These are phyloP conservation scores for Teleogryllus oceanicus DNA, from an alignment of 2,888 invertebrate species.

Conservation along the genomic window DNA sequence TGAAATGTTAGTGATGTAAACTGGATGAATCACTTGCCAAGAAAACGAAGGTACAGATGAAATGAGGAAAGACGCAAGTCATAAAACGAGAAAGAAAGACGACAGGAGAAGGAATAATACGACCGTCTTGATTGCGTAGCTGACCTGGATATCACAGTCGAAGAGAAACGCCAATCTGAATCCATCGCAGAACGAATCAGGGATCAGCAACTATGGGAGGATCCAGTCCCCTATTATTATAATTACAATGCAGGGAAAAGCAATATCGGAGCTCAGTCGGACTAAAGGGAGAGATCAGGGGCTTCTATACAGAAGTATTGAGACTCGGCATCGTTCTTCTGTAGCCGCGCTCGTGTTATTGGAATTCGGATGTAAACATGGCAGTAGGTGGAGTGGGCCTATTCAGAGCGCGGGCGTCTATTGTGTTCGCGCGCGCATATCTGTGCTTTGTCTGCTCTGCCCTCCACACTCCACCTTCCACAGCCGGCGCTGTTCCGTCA, in stretches of 20 bases:
- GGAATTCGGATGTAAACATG: not conserved
- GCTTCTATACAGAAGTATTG: slow-evolving; percentile 18
- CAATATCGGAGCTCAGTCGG: not conserved
- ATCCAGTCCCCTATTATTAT: not conserved
- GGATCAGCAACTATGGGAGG: not conserved
- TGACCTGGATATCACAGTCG: no score
- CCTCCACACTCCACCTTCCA: not conserved
- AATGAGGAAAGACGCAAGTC: no score
- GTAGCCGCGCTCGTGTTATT: not conserved
- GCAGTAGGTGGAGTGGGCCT: not conserved
- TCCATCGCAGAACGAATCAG: no score
- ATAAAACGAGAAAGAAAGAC: no score
- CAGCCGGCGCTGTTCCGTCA: not conserved
- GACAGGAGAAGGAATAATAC: no score
- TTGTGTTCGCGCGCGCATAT: not conserved
- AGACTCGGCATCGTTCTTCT: no score
- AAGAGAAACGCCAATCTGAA: no score
- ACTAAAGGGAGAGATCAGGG: not conserved
- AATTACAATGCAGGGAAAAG: not conserved
- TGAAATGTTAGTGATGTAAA: no score
- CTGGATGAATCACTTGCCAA: no score
- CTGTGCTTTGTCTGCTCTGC: not conserved
- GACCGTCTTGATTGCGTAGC: no score
- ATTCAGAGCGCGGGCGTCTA: not conserved
- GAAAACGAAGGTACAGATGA: no score